Evolutionary conservation across 1,140 invertebrate genomes (phyloP), one percentile per base, ranked within the genome.

Genomic region (Planococcus citri): DNA sequence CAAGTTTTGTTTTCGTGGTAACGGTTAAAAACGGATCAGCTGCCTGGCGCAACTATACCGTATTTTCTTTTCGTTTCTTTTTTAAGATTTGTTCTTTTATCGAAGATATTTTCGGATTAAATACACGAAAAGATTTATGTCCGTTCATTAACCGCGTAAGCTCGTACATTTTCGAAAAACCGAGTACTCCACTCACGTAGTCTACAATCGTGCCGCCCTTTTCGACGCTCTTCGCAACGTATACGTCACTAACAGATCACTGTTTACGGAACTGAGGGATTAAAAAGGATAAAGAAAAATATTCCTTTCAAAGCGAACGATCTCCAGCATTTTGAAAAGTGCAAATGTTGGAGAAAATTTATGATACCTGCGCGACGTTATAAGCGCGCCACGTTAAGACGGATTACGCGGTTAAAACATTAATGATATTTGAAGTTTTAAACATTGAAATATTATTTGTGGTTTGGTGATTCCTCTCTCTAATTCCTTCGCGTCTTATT

Each of bases 21-120:
- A 51, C 41, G 41, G 41, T 51, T 51, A 51, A 51, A 51, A 51
- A 51, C 41, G 41, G 41, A 51, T 51, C 41, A 51, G 41, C 41
- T 51, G 41, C 41, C 41, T 51, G 2, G 41, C 41, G 41, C 41
- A 20, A 17, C 12, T 17, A 51, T n/a, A n/a, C 60, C 3, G 17
- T 64, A 58, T 64, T 64, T 64, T 27, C 21, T 64, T 64, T 64
- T 64, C 60, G 20, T 64, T 22, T 64, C 25, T 64, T 64, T 64
- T 64, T 64, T 27, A 17, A 25, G 60, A 64, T 64, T 24, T 64
- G 10, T 64, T 64, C 25, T 64, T 64, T 64, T 64, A 64, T 64
- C 60, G 60, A 64, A 64, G 60, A 64, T 64, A 64, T 64, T 64
- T 64, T 64, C 60, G 60, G 60, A 64, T 64, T 64, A 64, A 24